These are phyloP conservation scores for Crotalus helleri DNA, from an alignment of 2,113 vertebrate species.

Conservation along the genomic window DNA sequence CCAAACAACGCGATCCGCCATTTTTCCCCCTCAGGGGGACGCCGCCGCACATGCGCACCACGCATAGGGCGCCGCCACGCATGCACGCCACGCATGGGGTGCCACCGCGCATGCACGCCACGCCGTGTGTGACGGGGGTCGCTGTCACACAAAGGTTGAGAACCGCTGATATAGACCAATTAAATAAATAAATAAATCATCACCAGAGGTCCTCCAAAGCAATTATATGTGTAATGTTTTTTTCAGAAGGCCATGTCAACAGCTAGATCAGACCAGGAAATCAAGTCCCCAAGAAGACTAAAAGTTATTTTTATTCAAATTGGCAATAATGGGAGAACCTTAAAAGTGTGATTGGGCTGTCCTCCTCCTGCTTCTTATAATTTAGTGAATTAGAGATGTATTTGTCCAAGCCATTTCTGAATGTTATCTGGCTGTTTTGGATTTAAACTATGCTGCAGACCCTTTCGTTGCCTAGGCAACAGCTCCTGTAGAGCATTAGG, in stretches of 20 bases:
- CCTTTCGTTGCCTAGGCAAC: not conserved
- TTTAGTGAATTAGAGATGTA: not conserved
- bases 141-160: no score
- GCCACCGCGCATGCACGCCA: no score
- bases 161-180: not conserved
- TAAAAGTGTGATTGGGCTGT: not conserved
- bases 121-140: no score
- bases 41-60: no score
- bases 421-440: not conserved
- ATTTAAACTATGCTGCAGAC: not conserved
- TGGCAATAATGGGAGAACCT: not conserved
- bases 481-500: not conserved
- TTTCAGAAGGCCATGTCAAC: not conserved
- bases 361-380: not conserved
- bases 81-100: no score
- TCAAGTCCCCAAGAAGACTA: not conserved
- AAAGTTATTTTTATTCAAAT: not conserved
- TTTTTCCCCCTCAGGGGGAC: no score
- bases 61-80: no score
- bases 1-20: no score
- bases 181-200: not conserved
- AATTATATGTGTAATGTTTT: not conserved
- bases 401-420: not conserved
- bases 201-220: not conserved
- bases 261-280: not conserved